A percentile compares a stretch with the other conserved stretches of the same genome.
Evolutionary conservation across 2,888 invertebrate species (phyloP).

Genomic region (Ophion ventricosus): DNA sequence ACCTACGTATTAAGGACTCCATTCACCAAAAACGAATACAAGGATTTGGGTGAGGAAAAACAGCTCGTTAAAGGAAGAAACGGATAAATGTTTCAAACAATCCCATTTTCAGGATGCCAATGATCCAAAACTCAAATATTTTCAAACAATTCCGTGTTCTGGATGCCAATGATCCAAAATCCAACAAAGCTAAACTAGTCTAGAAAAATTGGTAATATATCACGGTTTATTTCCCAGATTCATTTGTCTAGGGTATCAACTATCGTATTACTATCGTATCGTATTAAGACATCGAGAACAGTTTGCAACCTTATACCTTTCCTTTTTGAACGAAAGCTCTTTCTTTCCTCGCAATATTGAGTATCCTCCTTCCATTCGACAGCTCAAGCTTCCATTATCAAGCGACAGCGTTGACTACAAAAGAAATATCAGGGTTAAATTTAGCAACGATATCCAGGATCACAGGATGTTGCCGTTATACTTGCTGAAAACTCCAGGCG

Average conservation of each 20-base stretch:
- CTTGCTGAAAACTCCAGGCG: slow-evolving; percentile 24
- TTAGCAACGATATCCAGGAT: neutral
- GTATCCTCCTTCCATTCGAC: too few species aligned
- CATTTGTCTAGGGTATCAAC: neutral
- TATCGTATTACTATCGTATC: too few species aligned
- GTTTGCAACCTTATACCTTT: neutral
- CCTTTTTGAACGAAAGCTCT: neutral
- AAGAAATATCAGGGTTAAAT: neutral
- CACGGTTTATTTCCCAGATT: neutral
- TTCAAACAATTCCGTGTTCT: neutral
- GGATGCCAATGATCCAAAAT: neutral
- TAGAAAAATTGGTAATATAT: neutral
- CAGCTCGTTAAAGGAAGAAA: neutral
- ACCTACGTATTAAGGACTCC: neutral
- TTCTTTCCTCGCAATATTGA: neutral
- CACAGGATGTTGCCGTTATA: neutral
- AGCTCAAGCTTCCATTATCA: neutral
- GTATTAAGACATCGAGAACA: neutral
- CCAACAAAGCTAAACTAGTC: neutral
- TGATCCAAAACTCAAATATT: neutral
- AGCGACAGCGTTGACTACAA: neutral
- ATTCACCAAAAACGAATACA: neutral
- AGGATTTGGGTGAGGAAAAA: neutral
- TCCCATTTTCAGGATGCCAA: neutral
- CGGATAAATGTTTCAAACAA: too few species aligned